Conservation (phyloP, 35 echinoderm and acorn worm genomes). For the Ophiothrix spiculata region DNA sequence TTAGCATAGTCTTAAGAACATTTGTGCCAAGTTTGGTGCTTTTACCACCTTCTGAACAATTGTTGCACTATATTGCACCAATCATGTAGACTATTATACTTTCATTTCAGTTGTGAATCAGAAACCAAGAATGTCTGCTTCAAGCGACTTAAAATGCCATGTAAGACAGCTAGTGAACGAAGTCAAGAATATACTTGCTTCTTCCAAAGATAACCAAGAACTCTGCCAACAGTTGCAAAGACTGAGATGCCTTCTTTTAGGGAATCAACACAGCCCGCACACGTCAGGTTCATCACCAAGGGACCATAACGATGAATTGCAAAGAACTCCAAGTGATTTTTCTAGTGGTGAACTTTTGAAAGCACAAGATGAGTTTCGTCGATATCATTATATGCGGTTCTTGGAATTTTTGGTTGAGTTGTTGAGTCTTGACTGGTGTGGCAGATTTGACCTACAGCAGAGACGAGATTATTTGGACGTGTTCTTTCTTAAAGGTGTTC, state of each 20-base stretch:
- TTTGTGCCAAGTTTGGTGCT: too few species aligned
- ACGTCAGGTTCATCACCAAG: too few species aligned
- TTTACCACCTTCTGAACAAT: too few species aligned
- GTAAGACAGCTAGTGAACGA: background rate
- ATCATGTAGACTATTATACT: too few species aligned
- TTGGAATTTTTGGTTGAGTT: slow-evolving; percentile 56
- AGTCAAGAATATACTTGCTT: slow-evolving; percentile 32
- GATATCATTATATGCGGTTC: slow-evolving; percentile 55
- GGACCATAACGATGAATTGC: too few species aligned
- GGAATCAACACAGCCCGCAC: background rate
- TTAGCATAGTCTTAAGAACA: too few species aligned
- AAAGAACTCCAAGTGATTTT: background rate
- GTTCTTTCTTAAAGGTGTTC: slow-evolving; percentile 63
- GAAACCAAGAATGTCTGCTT: background rate
- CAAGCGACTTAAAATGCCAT: background rate
- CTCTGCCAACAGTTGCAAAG: slow-evolving; percentile 24
- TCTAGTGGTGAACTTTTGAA: background rate
- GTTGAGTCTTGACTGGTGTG: slow-evolving; percentile 81
- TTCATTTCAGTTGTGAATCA: too few species aligned
- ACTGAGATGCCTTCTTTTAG: slow-evolving; percentile 18
- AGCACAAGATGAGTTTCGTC: slow-evolving; percentile 45
- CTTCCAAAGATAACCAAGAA: slow-evolving; percentile 52
- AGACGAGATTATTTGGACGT: slow-evolving; percentile 41
- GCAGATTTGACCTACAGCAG: slow-evolving; percentile 43
- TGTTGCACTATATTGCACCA: too few species aligned